Conservation (phyloP, 2,797 vertebrate species). For the Chelmon rostratus region DNA sequence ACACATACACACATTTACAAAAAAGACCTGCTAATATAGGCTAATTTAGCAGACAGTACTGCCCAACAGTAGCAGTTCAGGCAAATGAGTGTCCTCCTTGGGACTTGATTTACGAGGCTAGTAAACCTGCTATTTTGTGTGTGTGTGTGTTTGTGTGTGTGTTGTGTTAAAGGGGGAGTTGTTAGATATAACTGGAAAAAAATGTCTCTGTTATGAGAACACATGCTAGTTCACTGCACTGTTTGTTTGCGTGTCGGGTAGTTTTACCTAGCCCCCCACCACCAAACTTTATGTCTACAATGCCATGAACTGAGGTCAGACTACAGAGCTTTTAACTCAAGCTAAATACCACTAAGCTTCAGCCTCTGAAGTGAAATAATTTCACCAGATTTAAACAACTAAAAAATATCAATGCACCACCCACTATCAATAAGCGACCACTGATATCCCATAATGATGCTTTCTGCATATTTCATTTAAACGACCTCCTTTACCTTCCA, state of each 20-base stretch:
- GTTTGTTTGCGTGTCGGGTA: neutral
- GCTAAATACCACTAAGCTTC: neutral
- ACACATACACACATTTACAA: slow-evolving; percentile 36
- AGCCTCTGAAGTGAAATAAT: neutral
- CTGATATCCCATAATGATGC: neutral
- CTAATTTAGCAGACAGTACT: slow-evolving; percentile 81
- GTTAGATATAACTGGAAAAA: slow-evolving; percentile 25
- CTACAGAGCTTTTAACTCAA: neutral
- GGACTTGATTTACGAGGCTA: slow-evolving; percentile 75
- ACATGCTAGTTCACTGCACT: neutral
- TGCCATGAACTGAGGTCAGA: neutral
- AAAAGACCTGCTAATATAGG: slow-evolving; percentile 72
- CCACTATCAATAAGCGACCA: neutral
- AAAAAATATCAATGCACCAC: neutral
- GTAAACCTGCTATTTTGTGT: slow-evolving; percentile 50
- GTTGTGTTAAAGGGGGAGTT: slow-evolving; percentile 11
- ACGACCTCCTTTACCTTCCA: slow-evolving; percentile 46
- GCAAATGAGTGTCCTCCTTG: slow-evolving; percentile 83
- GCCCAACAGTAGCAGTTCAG: slow-evolving; percentile 76
- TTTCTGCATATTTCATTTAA: slow-evolving; percentile 45
- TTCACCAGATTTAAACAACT: neutral
- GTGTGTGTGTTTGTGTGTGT: slow-evolving; percentile 34
- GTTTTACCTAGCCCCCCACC: slow-evolving; percentile 1
- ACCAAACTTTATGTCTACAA: neutral
- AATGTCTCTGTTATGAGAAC: slow-evolving; percentile 8